A percentile compares a stretch with the other conserved stretches of the same genome.
These are phyloP conservation scores for Andricus grossulariae DNA, from an alignment of 1,140 invertebrate genomes.

Conservation along the genomic window DNA sequence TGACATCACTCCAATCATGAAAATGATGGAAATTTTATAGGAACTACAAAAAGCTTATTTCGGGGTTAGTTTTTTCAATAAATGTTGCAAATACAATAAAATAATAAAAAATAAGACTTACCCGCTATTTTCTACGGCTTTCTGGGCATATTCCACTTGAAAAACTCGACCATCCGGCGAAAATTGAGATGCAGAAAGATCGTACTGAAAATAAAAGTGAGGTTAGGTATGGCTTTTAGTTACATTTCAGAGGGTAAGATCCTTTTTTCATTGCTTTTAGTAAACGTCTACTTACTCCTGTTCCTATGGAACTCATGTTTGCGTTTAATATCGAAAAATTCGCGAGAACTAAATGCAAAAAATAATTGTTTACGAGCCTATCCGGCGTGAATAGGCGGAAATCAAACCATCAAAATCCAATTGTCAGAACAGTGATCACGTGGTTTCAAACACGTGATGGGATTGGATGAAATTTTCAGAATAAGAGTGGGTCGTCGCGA, in stretches of 20 bases:
- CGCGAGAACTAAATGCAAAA: constrained; percentile 31
- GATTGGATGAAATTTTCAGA: not conserved
- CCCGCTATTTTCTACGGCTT: constrained; percentile 99
- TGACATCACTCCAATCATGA: not conserved
- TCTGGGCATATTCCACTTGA: constrained; percentile 99
- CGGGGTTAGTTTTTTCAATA: not conserved
- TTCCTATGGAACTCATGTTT: constrained; percentile 96
- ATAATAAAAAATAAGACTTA: constrained; percentile 68
- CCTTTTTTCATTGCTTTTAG: constrained; percentile 35
- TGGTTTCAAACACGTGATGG: not conserved
- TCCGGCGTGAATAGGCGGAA: constrained; percentile 56
- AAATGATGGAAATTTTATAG: not conserved
- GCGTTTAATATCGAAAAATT: constrained; percentile 36
- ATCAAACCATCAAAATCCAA: constrained; percentile 44
- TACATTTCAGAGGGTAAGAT: constrained; percentile 37
- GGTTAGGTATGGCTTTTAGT: constrained; percentile 47
- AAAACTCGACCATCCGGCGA: constrained; percentile 99
- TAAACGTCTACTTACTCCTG: constrained; percentile 84
- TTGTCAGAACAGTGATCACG: constrained; percentile 9
- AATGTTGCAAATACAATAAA: not conserved
- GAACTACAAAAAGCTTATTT: not conserved
- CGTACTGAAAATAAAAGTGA: constrained; percentile 85
- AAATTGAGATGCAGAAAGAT: constrained; percentile 99
- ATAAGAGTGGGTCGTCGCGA: not conserved
- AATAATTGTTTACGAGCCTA: constrained; percentile 41